Evolutionary conservation across 2,888 invertebrate genomes (phyloP), one percentile per base, ranked within the genome.

Genomic region (Poecilobothrus nobilitatus): DNA sequence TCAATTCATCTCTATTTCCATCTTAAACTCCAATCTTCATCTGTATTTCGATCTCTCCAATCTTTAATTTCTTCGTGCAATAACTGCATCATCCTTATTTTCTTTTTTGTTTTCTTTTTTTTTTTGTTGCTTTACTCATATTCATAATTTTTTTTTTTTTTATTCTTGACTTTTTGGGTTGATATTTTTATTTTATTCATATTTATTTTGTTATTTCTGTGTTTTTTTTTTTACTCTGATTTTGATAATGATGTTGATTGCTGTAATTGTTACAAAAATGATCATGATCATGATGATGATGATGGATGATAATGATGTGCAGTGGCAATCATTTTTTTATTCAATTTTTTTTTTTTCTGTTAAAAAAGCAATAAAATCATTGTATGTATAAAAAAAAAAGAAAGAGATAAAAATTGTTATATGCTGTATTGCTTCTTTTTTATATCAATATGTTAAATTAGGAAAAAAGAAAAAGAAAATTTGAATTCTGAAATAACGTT

Each of bases 181-280:
- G 2, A 53, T 15, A 53, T 18, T 53, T 53, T 53, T 53, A n/a
- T n/a, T n/a, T n/a, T n/a, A n/a, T n/a, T n/a, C n/a, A n/a, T n/a
- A n/a, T n/a, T n/a, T n/a, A n/a, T n/a, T 18, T 6, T 53, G 7
- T 6, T 53, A 18, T 53, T 53, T 18, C 6, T 18, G 1, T 53
- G 7, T 6, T 53, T 3, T 53, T 53, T 18, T 1, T n/a, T 18
- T 53, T 15, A 53, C 53, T 53, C 53, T 18, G 12, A 37, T 12
- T 53, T 12, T 53, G 53, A 53, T 53, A 53, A 53, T 53, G 53
- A 53, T 53, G 53, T 53, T 53, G 53, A 53, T 53, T 53, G 15
- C 15, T 53, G 15, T 53, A 18, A 53, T 53, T 53, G 53, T 53
- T 53, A n/a, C 53, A 53, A 53, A 15, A 15, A 53, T 53, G 5